Evolutionary conservation across 92 coral and sea anemone genomes (phyloP).

Genomic region (Porites rus): DNA sequence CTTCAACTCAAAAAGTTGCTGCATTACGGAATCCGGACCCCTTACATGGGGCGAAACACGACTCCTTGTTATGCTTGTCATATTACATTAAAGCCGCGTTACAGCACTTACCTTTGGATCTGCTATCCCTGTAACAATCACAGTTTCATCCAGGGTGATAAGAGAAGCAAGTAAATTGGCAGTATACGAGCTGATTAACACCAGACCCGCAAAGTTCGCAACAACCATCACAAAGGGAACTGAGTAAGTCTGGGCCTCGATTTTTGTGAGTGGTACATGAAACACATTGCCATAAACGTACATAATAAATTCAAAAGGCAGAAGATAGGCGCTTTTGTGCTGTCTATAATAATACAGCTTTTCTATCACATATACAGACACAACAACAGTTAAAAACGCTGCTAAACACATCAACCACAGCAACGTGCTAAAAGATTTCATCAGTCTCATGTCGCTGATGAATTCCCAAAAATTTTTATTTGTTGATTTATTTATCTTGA

Average conservation of each 20-base stretch:
- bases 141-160: constrained; percentile 75
- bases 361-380: constrained; percentile 81
- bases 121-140: constrained; percentile 79
- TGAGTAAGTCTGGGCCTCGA: constrained; percentile 81
- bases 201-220: constrained; percentile 84
- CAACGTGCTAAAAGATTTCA: constrained; percentile 79
- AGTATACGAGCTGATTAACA: constrained; percentile 87
- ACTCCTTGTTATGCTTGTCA: too few species aligned
- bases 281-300: constrained; percentile 92
- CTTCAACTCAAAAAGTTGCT: too few species aligned
- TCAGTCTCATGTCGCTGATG: constrained; percentile 77
- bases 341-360: constrained; percentile 49
- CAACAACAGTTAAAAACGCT: constrained; percentile 60
- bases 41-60: too few species aligned
- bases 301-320: constrained; percentile 84
- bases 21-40: too few species aligned
- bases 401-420: constrained; percentile 83
- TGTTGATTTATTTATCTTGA: constrained; percentile 52
- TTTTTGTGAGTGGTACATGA: constrained; percentile 85
- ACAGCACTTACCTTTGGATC: constrained; percentile 75
- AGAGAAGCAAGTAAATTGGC: constrained; percentile 92
- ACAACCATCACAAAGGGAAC: constrained; percentile 89
- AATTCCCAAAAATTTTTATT: constrained; percentile 67
- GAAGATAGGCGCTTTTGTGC: constrained; percentile 54
- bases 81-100: too few species aligned